Conservation (phyloP, 2,888 invertebrate species). For the Drosophila mercatorum region DNA sequence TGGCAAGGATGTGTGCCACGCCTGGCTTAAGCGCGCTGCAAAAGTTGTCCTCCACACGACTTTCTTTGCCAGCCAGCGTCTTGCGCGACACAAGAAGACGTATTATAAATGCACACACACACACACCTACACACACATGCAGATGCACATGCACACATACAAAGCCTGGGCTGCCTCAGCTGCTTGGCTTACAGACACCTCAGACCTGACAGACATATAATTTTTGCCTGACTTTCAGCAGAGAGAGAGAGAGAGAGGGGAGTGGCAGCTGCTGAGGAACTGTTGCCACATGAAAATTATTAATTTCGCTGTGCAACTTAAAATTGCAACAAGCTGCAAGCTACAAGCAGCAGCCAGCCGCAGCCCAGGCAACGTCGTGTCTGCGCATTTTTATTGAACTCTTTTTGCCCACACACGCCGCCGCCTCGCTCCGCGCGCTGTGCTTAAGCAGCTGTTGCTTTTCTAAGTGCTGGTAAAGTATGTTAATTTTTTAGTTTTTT, state of each 20-base stretch:
- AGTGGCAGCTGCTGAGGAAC: background rate
- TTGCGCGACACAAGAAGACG: conserved; percentile 51
- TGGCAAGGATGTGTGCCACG: conserved; percentile 18
- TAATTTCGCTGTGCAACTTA: conserved; percentile 69
- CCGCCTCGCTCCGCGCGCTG: background rate
- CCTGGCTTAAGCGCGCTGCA: conserved; percentile 50
- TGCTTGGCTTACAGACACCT: conserved; percentile 55
- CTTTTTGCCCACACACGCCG: background rate
- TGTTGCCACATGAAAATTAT: conserved; percentile 66
- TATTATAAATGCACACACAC: conserved; percentile 66
- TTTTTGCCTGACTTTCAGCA: conserved; percentile 55
- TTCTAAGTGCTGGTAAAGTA: conserved; percentile 32
- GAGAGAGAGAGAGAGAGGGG: background rate
- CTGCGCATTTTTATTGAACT: conserved; percentile 39
- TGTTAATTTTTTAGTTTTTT: conserved; percentile 32
- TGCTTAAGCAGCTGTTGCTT: conserved; percentile 49
- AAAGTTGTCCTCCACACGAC: conserved; percentile 34
- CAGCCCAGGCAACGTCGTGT: conserved; percentile 32
- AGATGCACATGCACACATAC: conserved; percentile 50
- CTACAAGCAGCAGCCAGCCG: conserved; percentile 24
- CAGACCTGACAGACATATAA: conserved; percentile 59
- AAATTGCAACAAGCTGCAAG: conserved; percentile 66
- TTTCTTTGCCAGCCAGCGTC: conserved; percentile 9
- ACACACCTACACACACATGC: background rate
- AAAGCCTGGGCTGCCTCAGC: conserved; percentile 25